Evolutionary conservation across 2,888 invertebrate genomes (phyloP).

Genomic region (Meandrusa payeni): DNA sequence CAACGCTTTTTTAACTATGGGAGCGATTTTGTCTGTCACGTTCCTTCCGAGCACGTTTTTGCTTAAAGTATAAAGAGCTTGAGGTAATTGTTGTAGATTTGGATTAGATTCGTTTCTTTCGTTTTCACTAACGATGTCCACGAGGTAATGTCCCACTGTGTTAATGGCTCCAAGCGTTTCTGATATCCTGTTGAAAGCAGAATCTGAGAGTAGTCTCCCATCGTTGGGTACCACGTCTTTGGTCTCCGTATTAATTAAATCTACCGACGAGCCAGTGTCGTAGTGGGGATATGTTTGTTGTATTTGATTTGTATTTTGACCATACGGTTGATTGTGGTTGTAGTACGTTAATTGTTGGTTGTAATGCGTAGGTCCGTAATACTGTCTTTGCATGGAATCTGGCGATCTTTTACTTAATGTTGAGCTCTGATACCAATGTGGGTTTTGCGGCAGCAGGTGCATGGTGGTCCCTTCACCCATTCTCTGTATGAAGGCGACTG

Average conservation of each 20-base stretch:
- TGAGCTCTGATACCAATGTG: constrained; percentile 67
- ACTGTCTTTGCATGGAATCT: constrained; percentile 36
- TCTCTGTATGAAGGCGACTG: constrained; percentile 56
- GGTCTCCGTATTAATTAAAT: constrained; percentile 45
- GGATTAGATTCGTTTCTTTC: constrained; percentile 67
- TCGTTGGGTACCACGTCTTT: constrained; percentile 48
- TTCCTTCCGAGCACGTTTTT: constrained; percentile 88
- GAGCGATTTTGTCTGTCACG: constrained; percentile 90
- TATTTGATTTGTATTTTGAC: constrained; percentile 33
- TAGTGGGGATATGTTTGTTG: constrained; percentile 34
- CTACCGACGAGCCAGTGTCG: constrained; percentile 46
- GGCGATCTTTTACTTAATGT: constrained; percentile 67
- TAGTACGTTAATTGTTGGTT: constrained; percentile 30
- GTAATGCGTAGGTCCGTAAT: constrained; percentile 16
- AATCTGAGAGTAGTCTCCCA: constrained; percentile 80
- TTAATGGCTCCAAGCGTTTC: constrained; percentile 89
- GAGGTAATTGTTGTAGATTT: constrained; percentile 78
- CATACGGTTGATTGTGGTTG: constrained; percentile 30
- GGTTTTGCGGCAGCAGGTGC: constrained; percentile 51
- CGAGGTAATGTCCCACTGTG: constrained; percentile 91
- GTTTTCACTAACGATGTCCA: constrained; percentile 85
- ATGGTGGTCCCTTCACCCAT: constrained; percentile 51
- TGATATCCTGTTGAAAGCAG: constrained; percentile 82
- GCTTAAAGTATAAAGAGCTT: constrained; percentile 89
- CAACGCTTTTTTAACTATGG: constrained; percentile 80